Base-by-base conservation (phyloP, 2,888 invertebrate species). In the Schrankia costaestrigalis region DNA sequence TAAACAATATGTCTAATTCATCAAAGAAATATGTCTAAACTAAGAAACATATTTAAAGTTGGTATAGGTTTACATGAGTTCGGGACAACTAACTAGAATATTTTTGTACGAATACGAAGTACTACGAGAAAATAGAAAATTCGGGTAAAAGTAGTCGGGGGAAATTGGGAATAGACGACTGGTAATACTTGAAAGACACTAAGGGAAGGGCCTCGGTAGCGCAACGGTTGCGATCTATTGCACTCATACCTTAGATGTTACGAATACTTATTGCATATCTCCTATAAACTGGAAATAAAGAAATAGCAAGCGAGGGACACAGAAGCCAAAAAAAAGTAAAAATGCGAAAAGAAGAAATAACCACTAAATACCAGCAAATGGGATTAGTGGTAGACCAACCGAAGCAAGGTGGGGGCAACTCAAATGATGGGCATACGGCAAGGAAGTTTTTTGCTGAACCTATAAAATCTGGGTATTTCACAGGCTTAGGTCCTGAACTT, bases 291-390 rank as follows among this genome's bases (percentile, higher is more conserved):
- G 8, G 44, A 46, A 9, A 43, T 63, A 13, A 40, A 56, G 32
- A 47, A 62, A 44, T 69, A 66, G 66, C 64, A 67, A 51, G 59
- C 61, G 15, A 52, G 58, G 3, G 50, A 50, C 10, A 41, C 15
- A 26, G 41, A 52, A 44, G 43, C 42, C 18, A 54, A 56, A 35
- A 14, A 40, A 22, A n/a, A 10, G 22, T 10, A 22, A 22, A 22
- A n/a, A n/a, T n/a, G n/a, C n/a, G n/a, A n/a, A n/a, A 22, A 8
- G 2, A 5, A 22, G 17, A 22, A 18, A 27, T 11, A 3, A 14
- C 25, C 22, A 4, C 18, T 14, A 27, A 28, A 30, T 31, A 36
- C 29, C 4, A 28, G 17, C 11, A 37, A 31, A 22, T 42, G 48
- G 37, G 35, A 32, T 8, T 28, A 29, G 30, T 31, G n/a, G 11